Evolutionary conservation across 1,140 invertebrate genomes (phyloP).

Genomic region (Apocrypta bakeri): DNA sequence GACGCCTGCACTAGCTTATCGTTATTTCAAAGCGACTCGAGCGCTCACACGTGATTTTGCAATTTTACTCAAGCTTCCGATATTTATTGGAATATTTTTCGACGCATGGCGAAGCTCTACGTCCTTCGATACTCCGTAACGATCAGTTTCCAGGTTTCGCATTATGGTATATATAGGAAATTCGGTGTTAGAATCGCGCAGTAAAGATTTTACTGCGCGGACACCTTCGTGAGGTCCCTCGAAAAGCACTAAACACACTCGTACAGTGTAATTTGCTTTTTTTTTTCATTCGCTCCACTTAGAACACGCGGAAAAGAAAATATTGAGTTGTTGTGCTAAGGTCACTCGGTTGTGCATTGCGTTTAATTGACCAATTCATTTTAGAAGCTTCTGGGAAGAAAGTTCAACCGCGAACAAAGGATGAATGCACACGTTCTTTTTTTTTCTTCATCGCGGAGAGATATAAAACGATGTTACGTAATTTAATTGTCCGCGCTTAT

Average conservation of each 20-base stretch:
- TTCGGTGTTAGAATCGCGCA: no score
- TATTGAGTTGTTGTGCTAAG: not conserved
- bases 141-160: no score
- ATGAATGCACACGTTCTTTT: not conserved
- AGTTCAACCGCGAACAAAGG: not conserved
- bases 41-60: constrained; percentile 7
- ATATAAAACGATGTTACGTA: not conserved
- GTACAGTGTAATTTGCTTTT: not conserved
- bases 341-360: not conserved
- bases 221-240: no score
- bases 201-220: no score
- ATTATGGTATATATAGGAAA: no score
- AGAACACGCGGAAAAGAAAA: not conserved
- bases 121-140: no score
- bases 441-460: not conserved
- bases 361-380: not conserved
- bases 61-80: not conserved
- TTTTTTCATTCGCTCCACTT: not conserved
- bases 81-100: constrained; percentile 4
- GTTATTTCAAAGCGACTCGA: constrained; percentile 4
- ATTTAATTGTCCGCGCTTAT: not conserved
- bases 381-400: not conserved
- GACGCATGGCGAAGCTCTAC: no score
- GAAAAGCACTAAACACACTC: no score
- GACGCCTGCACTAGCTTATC: constrained; percentile 12